Base-by-base conservation (phyloP, 2,113 vertebrate species). In the Cavia porcellus region DNA sequence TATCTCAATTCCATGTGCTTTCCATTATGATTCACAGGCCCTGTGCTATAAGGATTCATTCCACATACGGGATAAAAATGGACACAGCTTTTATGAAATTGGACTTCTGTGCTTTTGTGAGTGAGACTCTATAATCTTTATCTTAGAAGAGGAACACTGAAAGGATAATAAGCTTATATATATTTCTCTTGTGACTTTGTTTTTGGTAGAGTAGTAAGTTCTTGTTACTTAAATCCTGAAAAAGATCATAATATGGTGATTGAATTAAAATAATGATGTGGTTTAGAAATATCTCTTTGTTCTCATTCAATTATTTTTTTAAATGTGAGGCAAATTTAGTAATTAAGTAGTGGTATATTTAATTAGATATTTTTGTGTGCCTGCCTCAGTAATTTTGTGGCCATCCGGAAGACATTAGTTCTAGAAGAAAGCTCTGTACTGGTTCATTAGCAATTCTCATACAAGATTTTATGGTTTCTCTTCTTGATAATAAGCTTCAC, bases 11-110 rank as follows among this genome's bases (percentile, higher is more conserved):
- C 42, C 7, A 2, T 64, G 66, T 79, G 70, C 28, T 95, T 75
- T 77, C 7, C 52, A 50, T 25, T 62, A 1, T 28, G 59, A 59
- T 81, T 86, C 62, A 42, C 55, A 64, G n/a, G 22, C 25, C 32
- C 30, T 62, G n/a, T 86, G 86, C 12, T 28, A 12, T 52, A 68
- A n/a, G 52, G 17, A 1, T 64, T 64, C 30, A 55, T 80, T 92
- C 38, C 15, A 61, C 50, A 64, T 64, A 45, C 15, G 19, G 24
- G 57, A 50, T 79, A 80, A 79, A 94, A 95, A 83, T 28, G 72
- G 68, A 66, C 7, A 88, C 59, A 91, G 17, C 47, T 94, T 42
- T 90, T 79, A 19, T 89, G 64, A 81, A 90, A 90, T 97, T 91
- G n/a, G 64, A 25, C 50, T n/a, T 82, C 47, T 28, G 64, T 42